Percentiles rank a stretch among this genome's conserved stretches.
These are phyloP conservation scores for Atractosteus spatula DNA, from an alignment of 2,113 vertebrate genomes.

Conservation along the genomic window DNA sequence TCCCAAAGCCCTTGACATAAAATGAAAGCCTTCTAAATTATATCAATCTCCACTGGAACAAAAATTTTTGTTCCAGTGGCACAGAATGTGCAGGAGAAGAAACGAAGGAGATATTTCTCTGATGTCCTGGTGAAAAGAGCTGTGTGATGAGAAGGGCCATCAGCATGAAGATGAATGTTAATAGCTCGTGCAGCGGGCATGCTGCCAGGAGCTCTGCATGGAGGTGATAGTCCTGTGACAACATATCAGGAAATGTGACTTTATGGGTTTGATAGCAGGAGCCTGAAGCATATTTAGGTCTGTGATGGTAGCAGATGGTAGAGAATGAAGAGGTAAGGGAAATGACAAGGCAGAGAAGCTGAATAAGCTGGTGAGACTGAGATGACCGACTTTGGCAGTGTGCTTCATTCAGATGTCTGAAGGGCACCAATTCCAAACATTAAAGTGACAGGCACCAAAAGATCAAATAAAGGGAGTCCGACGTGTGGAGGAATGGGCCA, in stretches of 20 bases:
- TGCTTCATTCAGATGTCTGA: neutral
- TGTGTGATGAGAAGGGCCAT: neutral
- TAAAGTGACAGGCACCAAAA: neutral
- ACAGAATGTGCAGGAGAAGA: no score
- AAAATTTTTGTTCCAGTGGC: no score
- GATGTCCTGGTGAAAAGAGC: neutral
- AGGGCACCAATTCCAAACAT: neutral
- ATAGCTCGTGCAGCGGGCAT: neutral
- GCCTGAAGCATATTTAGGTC: neutral
- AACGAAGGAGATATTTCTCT: no score
- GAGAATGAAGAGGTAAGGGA: neutral
- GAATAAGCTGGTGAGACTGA: neutral
- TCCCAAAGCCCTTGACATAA: no score
- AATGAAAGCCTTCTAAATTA: no score
- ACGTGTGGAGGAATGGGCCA: neutral
- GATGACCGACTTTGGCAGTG: neutral
- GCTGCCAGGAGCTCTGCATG: neutral
- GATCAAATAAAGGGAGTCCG: neutral
- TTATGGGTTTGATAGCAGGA: slow-evolving; percentile 1
- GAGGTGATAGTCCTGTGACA: neutral
- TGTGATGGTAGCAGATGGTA: neutral
- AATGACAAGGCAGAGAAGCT: slow-evolving; percentile 2
- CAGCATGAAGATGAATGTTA: neutral
- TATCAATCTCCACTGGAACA: no score
- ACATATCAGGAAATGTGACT: neutral